These are phyloP conservation scores for Distichodus sexfasciatus DNA, from an alignment of 2,797 vertebrate genomes.

Conservation along the genomic window DNA sequence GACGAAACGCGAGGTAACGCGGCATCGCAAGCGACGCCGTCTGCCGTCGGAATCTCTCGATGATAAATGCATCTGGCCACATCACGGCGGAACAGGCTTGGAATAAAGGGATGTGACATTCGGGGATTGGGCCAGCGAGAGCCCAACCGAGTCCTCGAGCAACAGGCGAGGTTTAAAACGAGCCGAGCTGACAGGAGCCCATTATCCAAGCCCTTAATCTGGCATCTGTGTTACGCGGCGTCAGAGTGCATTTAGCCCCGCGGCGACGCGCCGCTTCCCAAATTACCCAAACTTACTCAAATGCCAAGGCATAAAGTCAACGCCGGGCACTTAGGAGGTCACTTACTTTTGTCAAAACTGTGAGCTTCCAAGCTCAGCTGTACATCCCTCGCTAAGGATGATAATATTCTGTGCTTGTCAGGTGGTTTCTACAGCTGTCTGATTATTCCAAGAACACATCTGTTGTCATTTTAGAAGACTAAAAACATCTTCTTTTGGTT, in stretches of 20 bases:
- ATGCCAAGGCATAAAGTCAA: slow-evolving; percentile 28
- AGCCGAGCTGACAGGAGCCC: slow-evolving; percentile 46
- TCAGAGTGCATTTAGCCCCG: slow-evolving; percentile 44
- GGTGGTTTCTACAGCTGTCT: no score
- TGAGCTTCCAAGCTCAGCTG: background rate
- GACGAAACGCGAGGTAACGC: background rate
- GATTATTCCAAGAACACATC: no score
- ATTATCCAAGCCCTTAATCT: slow-evolving; percentile 52
- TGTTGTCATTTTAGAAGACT: no score
- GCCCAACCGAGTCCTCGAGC: slow-evolving; percentile 37
- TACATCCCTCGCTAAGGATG: background rate
- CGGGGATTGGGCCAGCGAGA: slow-evolving; percentile 30
- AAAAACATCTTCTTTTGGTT: no score
- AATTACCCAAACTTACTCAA: slow-evolving; percentile 41
- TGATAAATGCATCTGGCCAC: slow-evolving; percentile 30
- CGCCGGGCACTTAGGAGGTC: slow-evolving; percentile 5
- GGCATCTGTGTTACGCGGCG: slow-evolving; percentile 42
- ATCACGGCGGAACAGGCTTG: slow-evolving; percentile 3
- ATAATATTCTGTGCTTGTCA: no score
- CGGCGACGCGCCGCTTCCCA: slow-evolving; percentile 28
- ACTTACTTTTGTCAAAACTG: slow-evolving; percentile 5
- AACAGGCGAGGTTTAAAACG: slow-evolving; percentile 31
- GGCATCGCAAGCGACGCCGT: slow-evolving; percentile 6
- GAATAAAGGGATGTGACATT: slow-evolving; percentile 35
- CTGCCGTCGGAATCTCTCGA: slow-evolving; percentile 4